These are phyloP conservation scores for Todiramphus chloris DNA, from an alignment of 2,113 vertebrate species.

Conservation along the genomic window DNA sequence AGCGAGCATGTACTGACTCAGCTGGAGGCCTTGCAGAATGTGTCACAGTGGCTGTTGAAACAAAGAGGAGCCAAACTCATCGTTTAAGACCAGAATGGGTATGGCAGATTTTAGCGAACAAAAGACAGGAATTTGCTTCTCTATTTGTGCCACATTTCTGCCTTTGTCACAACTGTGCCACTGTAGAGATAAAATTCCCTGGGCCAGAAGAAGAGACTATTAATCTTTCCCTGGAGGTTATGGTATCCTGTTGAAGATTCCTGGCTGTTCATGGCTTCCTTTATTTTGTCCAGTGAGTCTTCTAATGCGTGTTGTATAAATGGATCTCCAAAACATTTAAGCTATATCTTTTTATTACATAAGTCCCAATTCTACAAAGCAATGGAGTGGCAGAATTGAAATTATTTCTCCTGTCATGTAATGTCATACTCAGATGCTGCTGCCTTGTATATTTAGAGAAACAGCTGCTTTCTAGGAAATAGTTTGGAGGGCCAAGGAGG, in stretches of 20 bases:
- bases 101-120: neutral
- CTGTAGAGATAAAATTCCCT: neutral
- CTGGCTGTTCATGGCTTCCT: neutral
- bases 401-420: neutral
- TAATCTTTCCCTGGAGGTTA: neutral
- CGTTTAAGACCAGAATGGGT: neutral
- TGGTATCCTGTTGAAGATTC: neutral
- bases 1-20: neutral
- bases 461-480: conserved; percentile 38
- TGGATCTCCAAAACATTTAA: neutral
- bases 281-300: neutral
- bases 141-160: neutral
- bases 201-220: neutral
- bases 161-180: neutral
- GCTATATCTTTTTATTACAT: neutral
- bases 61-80: conserved; percentile 22
- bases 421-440: neutral
- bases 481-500: neutral
- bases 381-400: neutral
- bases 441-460: conserved; percentile 23
- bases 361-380: neutral
- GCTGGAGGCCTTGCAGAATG: neutral
- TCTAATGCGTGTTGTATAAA: neutral
- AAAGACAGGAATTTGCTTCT: neutral
- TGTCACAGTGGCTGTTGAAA: neutral